phyloP scores from a whole-genome alignment of 2,797 vertebrate genomes.

The Melanogrammus aeglefinus region DNA sequence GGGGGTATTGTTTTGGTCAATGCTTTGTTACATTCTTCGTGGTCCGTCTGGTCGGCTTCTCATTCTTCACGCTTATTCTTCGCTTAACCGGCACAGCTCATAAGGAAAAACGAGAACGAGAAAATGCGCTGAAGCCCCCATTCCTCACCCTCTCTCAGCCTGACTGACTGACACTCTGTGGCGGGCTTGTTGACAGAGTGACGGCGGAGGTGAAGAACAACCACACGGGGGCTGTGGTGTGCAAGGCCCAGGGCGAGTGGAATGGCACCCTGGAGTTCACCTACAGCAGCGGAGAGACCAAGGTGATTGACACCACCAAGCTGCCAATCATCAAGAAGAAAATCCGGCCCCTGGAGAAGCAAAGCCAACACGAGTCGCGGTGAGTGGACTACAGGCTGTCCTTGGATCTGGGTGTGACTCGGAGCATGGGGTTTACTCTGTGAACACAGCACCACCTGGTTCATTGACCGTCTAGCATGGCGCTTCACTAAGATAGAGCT shows the following conservation, averaged over 20 bases:
- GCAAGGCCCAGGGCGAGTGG: conserved; percentile 96
- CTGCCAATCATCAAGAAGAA: conserved; percentile 85
- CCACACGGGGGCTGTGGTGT: conserved; percentile 85
- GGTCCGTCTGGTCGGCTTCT: not conserved
- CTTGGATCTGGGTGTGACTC: not conserved
- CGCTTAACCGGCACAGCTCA: too few species aligned
- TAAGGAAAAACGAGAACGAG: too few species aligned
- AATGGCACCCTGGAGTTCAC: conserved; percentile 91
- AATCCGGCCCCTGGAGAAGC: conserved; percentile 82
- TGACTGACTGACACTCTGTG: not conserved
- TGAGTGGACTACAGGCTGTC: conserved; percentile 16
- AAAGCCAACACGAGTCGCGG: conserved; percentile 65
- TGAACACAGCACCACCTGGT: too few species aligned
- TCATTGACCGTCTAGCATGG: too few species aligned
- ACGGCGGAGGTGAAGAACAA: conserved; percentile 93
- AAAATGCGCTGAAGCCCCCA: too few species aligned
- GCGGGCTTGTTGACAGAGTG: conserved; percentile 71
- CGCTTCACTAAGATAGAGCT: too few species aligned
- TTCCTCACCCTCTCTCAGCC: too few species aligned
- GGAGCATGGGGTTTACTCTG: too few species aligned
- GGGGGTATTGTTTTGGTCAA: not conserved
- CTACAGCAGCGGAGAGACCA: conserved; percentile 90
- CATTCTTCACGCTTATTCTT: not conserved
- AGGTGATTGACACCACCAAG: conserved; percentile 85
- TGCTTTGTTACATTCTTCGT: not conserved